Percentiles rank a stretch among this genome's conserved stretches.
phyloP scores from a whole-genome alignment of 2,113 vertebrate species.

The Deroptyus accipitrinus region DNA sequence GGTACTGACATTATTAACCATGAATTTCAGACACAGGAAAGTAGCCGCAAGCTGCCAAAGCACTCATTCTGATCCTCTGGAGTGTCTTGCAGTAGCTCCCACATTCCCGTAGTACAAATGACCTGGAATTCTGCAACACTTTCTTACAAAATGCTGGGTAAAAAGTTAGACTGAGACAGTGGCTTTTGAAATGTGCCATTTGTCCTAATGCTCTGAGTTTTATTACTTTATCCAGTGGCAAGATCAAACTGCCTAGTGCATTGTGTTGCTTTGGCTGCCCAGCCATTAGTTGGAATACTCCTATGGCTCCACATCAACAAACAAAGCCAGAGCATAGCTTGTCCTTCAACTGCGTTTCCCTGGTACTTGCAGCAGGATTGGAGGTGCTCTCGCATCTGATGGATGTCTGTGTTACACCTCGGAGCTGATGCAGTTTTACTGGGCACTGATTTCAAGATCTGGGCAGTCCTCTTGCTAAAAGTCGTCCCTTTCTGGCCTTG shows the following conservation, averaged over 20 bases:
- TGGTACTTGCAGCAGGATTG: neutral
- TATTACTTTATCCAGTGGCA: neutral
- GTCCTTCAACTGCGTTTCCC: neutral
- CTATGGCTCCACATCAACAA: neutral
- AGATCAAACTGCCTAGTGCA: neutral
- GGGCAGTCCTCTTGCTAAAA: neutral
- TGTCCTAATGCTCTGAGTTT: neutral
- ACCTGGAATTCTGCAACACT: conserved; percentile 65
- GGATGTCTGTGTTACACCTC: neutral
- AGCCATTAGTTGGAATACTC: neutral
- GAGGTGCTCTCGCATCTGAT: neutral
- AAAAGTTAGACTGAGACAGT: neutral
- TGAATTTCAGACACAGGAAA: conserved; percentile 70
- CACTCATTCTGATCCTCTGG: conserved; percentile 52
- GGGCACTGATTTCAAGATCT: neutral
- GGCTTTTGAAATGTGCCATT: neutral
- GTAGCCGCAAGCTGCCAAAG: conserved; percentile 64
- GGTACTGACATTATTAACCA: conserved; percentile 26
- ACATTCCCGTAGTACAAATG: conserved; percentile 50
- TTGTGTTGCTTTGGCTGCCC: neutral
- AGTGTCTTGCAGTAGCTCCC: conserved; percentile 68
- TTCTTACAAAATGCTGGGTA: conserved; percentile 38
- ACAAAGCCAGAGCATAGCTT: neutral
- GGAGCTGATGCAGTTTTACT: neutral
- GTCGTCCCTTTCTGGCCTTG: neutral